phyloP scores from a whole-genome alignment of 2,113 vertebrate species.

The Corynorhinus townsendii region DNA sequence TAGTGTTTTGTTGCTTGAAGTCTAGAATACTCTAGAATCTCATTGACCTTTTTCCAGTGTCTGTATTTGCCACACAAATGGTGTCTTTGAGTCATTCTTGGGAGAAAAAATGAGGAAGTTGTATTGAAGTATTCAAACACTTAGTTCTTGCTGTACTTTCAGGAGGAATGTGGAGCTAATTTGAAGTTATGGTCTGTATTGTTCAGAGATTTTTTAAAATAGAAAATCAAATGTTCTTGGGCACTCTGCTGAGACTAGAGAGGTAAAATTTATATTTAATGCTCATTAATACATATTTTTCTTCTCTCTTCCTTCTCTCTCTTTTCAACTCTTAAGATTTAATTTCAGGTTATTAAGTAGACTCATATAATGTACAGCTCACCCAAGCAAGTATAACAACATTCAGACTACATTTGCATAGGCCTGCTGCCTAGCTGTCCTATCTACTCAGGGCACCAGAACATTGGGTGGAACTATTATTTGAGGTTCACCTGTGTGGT shows the following conservation, averaged over 20 bases:
- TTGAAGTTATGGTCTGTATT: neutral
- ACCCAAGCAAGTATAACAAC: neutral
- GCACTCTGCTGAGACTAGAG: neutral
- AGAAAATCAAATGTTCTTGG: neutral
- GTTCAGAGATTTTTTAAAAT: neutral
- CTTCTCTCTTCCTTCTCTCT: neutral
- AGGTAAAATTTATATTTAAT: neutral
- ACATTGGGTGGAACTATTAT: neutral
- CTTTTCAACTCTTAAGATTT: neutral
- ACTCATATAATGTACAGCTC: neutral
- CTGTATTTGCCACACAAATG: neutral
- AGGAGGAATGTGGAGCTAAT: neutral
- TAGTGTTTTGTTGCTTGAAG: neutral
- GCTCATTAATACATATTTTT: neutral
- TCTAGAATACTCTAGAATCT: neutral
- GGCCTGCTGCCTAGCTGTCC: neutral
- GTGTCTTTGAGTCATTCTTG: neutral
- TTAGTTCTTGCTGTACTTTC: neutral
- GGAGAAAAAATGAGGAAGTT: neutral
- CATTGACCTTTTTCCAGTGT: neutral
- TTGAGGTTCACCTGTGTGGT: neutral
- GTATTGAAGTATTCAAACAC: neutral
- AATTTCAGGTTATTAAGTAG: neutral
- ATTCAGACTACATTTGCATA: neutral
- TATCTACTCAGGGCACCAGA: neutral